Conservation (phyloP, 1,140 invertebrate species). For the Cryptotermes secundus region DNA sequence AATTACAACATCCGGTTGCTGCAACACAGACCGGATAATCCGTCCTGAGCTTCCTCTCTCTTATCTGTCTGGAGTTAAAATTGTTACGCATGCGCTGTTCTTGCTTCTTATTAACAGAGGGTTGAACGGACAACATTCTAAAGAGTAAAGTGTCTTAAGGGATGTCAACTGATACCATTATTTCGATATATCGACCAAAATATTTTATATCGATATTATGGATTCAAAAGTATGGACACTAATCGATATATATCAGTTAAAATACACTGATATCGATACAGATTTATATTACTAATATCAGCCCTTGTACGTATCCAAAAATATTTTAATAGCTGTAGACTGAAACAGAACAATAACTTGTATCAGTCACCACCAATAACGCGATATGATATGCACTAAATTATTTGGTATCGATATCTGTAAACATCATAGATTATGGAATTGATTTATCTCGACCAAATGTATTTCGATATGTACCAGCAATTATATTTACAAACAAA, state of each 20-base stretch:
- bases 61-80: neutral
- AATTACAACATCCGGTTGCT: neutral
- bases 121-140: neutral
- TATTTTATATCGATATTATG: neutral
- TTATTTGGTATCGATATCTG: neutral
- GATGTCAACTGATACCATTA: neutral
- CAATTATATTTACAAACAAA: too few relatives aligned
- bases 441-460: too few relatives aligned
- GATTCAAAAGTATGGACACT: neutral
- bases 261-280: too few relatives aligned
- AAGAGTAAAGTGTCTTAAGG: conserved; percentile 3
- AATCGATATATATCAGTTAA: neutral
- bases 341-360: too few relatives aligned
- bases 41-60: neutral
- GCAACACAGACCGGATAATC: neutral
- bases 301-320: too few relatives aligned
- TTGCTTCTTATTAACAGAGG: neutral
- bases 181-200: neutral
- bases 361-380: too few relatives aligned
- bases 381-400: neutral
- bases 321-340: too few relatives aligned
- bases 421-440: neutral
- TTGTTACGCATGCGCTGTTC: neutral
- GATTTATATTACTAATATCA: too few relatives aligned
- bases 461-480: too few relatives aligned